phyloP scores from a whole-genome alignment of 2,797 vertebrate species.

The Karalla daura region DNA sequence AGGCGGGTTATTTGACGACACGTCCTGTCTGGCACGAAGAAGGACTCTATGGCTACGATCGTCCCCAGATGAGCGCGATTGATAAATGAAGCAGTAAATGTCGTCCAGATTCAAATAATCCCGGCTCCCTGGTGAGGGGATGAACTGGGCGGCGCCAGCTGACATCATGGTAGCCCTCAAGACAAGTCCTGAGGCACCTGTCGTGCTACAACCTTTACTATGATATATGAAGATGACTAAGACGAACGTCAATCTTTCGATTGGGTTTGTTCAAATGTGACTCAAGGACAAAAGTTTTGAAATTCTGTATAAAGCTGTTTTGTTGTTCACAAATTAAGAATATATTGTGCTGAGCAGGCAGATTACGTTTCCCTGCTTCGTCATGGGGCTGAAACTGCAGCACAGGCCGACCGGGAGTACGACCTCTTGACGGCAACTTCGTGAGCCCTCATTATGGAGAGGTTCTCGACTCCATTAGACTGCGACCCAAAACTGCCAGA shows the following conservation, averaged over 20 bases:
- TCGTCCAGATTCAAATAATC: neutral
- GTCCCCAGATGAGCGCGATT: neutral
- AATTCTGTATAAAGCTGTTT: neutral
- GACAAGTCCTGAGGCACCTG: neutral
- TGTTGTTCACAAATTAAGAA: neutral
- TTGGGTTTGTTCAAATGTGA: neutral
- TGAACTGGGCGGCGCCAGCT: neutral
- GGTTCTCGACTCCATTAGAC: slow-evolving; percentile 69
- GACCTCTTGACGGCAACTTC: slow-evolving; percentile 59
- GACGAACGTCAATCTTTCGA: too few species aligned
- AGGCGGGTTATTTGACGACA: slow-evolving; percentile 57
- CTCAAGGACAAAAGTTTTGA: neutral
- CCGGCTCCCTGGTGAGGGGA: neutral
- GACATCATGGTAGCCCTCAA: neutral
- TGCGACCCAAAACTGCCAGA: slow-evolving; percentile 79
- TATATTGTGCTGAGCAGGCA: slow-evolving; percentile 11
- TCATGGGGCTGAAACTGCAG: slow-evolving; percentile 16
- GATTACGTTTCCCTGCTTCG: neutral
- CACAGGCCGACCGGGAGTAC: slow-evolving; percentile 41
- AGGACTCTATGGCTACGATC: slow-evolving; percentile 22
- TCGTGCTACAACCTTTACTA: neutral
- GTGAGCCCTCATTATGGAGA: slow-evolving; percentile 60
- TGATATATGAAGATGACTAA: neutral
- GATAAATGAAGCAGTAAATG: neutral
- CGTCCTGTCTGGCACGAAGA: slow-evolving; percentile 37